Percentiles rank a stretch among this genome's conserved stretches.
Evolutionary conservation across 2,113 vertebrate species (phyloP).

Genomic region (Diglossa brunneiventris): DNA sequence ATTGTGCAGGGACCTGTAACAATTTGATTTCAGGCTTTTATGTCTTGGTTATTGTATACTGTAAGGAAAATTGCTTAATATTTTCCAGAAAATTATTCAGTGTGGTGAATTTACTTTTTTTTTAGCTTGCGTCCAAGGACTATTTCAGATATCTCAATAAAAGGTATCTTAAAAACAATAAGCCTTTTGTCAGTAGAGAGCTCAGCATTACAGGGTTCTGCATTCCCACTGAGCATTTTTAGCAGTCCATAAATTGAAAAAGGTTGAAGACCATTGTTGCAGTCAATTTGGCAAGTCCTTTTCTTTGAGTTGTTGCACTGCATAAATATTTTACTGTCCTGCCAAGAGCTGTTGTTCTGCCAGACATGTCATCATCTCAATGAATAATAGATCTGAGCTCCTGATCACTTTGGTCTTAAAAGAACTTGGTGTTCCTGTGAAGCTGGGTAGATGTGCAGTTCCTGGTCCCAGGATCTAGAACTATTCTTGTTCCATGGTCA

Average conservation of each 20-base stretch:
- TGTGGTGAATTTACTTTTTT: not conserved
- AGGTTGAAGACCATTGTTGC: slow-evolving; percentile 38
- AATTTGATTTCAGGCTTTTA: not conserved
- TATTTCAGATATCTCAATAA: not conserved
- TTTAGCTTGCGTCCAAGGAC: not conserved
- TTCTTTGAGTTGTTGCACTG: slow-evolving; percentile 32
- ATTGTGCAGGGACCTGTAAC: not conserved
- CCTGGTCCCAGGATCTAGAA: not conserved
- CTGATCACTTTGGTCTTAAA: not conserved
- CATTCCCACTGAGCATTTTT: slow-evolving; percentile 8
- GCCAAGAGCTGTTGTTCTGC: slow-evolving; percentile 57
- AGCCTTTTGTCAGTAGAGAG: not conserved
- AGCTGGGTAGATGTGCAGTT: not conserved
- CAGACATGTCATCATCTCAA: slow-evolving; percentile 48
- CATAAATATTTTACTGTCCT: slow-evolving; percentile 53
- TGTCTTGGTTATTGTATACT: not conserved
- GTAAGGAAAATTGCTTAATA: not conserved
- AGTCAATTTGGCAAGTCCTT: slow-evolving; percentile 37
- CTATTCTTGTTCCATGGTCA: not conserved
- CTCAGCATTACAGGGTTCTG: not conserved
- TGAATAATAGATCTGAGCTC: slow-evolving; percentile 52
- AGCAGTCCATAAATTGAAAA: slow-evolving; percentile 15
- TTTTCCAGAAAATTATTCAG: not conserved
- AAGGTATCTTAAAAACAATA: slow-evolving; percentile 30
- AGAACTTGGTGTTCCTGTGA: not conserved